A percentile compares a stretch with the other conserved stretches of the same genome.
Conservation (phyloP, 2,797 vertebrate species). For the Gymnoscopelus braueri region DNA sequence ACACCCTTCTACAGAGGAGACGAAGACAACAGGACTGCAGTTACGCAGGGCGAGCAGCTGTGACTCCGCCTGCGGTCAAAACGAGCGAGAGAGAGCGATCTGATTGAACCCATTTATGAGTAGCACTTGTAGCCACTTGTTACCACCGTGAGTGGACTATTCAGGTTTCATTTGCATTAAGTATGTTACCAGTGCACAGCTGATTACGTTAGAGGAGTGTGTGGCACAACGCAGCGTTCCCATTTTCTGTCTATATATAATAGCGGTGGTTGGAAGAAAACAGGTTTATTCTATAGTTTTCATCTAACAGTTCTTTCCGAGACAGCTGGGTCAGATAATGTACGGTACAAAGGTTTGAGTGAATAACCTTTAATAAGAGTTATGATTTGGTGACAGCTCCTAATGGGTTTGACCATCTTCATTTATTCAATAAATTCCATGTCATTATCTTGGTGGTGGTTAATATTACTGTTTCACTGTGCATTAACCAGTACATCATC, state of each 20-base stretch:
- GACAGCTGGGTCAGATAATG: background rate
- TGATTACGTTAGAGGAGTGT: background rate
- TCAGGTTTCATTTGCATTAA: background rate
- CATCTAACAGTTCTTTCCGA: constrained; percentile 1
- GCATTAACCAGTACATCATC: too few species aligned
- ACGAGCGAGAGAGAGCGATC: background rate
- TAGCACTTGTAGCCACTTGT: constrained; percentile 4
- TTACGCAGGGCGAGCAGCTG: constrained; percentile 15
- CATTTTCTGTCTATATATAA: too few species aligned
- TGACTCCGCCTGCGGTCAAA: constrained; percentile 30
- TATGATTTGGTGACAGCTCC: constrained; percentile 6
- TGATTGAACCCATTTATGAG: constrained; percentile 10
- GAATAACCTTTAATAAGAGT: too few species aligned
- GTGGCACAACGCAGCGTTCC: background rate
- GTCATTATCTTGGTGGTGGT: too few species aligned
- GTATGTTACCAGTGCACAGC: background rate
- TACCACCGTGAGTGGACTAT: background rate
- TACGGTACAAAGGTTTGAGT: too few species aligned
- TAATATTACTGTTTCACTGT: too few species aligned
- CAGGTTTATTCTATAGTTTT: background rate
- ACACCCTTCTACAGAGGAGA: constrained; percentile 1
- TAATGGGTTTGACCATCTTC: background rate
- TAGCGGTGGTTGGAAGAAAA: too few species aligned
- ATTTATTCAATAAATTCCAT: background rate
- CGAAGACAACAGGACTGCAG: constrained; percentile 48